phyloP scores from a whole-genome alignment of 2,797 vertebrate genomes.

The Pempheris klunzingeri region DNA sequence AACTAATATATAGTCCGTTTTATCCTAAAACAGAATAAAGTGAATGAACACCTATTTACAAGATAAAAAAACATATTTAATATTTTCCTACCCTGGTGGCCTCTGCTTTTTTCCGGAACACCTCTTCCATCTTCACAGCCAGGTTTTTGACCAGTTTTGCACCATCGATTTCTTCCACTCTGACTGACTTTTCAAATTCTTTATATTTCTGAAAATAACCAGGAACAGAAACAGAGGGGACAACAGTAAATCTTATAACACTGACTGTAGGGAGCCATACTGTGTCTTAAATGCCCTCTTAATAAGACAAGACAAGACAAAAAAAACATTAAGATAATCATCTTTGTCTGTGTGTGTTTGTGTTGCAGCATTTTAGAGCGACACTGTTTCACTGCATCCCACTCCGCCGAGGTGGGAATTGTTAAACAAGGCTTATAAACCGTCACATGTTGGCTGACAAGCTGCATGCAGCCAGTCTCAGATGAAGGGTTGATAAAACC shows the following conservation, averaged over 20 bases:
- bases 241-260: not conserved
- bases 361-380: slow-evolving; percentile 15
- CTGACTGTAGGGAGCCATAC: not conserved
- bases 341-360: slow-evolving; percentile 4
- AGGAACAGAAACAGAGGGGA: slow-evolving; percentile 15
- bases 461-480: slow-evolving; percentile 58
- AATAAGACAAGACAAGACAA: slow-evolving; percentile 1
- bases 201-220: slow-evolving; percentile 92
- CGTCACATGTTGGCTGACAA: slow-evolving; percentile 68
- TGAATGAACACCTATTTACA: not conserved
- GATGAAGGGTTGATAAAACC: slow-evolving; percentile 74
- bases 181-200: slow-evolving; percentile 94
- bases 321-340: slow-evolving; percentile 16
- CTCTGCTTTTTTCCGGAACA: slow-evolving; percentile 96
- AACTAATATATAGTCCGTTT: not conserved
- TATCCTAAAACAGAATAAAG: not conserved
- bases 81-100: slow-evolving; percentile 90
- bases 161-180: slow-evolving; percentile 96
- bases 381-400: slow-evolving; percentile 12
- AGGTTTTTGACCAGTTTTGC: slow-evolving; percentile 95
- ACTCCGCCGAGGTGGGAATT: slow-evolving; percentile 42
- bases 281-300: not conserved
- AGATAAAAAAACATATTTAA: not conserved
- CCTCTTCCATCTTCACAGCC: slow-evolving; percentile 96
- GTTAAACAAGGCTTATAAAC: slow-evolving; percentile 74